A percentile compares a stretch with the other conserved stretches of the same genome.
phyloP scores from a whole-genome alignment of 2,113 vertebrate genomes.

The Barnardius zonarius region DNA sequence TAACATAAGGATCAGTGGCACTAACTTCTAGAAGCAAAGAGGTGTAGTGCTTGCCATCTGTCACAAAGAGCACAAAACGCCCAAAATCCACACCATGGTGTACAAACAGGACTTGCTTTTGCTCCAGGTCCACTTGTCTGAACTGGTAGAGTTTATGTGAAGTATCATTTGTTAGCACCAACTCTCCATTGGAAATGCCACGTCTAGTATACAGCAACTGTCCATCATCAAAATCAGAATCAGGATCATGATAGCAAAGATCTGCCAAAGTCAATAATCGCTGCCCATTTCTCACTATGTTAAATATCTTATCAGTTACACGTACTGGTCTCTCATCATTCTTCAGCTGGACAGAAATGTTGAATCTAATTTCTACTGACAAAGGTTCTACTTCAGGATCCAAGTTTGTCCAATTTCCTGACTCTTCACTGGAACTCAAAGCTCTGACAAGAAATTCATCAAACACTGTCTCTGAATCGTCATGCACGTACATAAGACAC shows the following conservation, averaged over 20 bases:
- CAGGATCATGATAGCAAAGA: conserved; percentile 84
- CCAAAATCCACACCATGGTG: conserved; percentile 80
- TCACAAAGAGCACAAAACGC: conserved; percentile 87
- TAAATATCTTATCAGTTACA: conserved; percentile 83
- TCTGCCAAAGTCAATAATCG: conserved; percentile 82
- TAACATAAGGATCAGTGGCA: conserved; percentile 81
- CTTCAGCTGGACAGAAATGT: conserved; percentile 80
- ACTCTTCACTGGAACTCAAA: conserved; percentile 67
- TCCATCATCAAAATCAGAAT: conserved; percentile 85
- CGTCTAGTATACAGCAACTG: conserved; percentile 82
- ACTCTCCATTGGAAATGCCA: conserved; percentile 87
- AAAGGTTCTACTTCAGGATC: conserved; percentile 52
- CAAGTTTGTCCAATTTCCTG: background rate
- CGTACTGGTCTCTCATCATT: conserved; percentile 89
- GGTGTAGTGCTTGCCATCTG: conserved; percentile 84
- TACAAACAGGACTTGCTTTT: conserved; percentile 82
- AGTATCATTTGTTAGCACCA: conserved; percentile 81
- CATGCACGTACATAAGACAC: conserved; percentile 85
- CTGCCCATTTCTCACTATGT: conserved; percentile 80
- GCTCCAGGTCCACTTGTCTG: conserved; percentile 80
- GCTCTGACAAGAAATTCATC: conserved; percentile 82
- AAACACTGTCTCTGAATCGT: conserved; percentile 82
- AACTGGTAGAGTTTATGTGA: conserved; percentile 84
- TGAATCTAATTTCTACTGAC: conserved; percentile 78
- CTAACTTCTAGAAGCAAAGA: conserved; percentile 84